phyloP scores from a whole-genome alignment of 2,113 vertebrate species.

The Noctilio leporinus region DNA sequence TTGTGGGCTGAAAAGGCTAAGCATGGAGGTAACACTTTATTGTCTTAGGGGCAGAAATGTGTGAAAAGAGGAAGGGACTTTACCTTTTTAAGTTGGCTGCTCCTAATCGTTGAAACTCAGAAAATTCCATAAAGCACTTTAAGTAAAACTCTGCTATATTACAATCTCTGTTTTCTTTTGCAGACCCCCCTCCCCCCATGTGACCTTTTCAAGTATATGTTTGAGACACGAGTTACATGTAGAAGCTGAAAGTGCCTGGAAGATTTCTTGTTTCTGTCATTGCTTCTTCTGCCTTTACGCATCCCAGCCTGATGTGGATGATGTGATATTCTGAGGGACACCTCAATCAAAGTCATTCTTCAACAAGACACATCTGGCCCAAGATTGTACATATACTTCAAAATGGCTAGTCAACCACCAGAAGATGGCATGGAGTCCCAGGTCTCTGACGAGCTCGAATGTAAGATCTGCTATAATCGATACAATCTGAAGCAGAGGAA shows the following conservation, averaged over 20 bases:
- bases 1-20: background rate
- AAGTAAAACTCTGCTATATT: background rate
- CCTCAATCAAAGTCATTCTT: background rate
- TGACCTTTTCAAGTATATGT: conserved; percentile 57
- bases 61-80: background rate
- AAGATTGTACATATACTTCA: background rate
- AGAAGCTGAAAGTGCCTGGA: conserved; percentile 69
- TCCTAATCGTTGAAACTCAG: background rate
- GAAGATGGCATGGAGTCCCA: conserved; percentile 77
- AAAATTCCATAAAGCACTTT: background rate
- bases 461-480: conserved; percentile 94
- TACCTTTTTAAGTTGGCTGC: background rate
- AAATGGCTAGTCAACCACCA: conserved; percentile 82
- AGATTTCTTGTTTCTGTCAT: background rate
- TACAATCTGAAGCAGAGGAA: conserved; percentile 88
- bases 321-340: background rate
- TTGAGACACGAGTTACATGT: background rate
- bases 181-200: conserved; percentile 53
- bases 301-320: conserved; percentile 7
- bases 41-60: background rate
- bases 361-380: background rate
- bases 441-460: conserved; percentile 89
- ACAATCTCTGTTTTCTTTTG: conserved; percentile 50
- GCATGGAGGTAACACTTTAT: background rate
- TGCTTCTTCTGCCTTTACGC: background rate